Conservation (phyloP, 2,888 invertebrate genomes). For the Mycalesis mineus region DNA sequence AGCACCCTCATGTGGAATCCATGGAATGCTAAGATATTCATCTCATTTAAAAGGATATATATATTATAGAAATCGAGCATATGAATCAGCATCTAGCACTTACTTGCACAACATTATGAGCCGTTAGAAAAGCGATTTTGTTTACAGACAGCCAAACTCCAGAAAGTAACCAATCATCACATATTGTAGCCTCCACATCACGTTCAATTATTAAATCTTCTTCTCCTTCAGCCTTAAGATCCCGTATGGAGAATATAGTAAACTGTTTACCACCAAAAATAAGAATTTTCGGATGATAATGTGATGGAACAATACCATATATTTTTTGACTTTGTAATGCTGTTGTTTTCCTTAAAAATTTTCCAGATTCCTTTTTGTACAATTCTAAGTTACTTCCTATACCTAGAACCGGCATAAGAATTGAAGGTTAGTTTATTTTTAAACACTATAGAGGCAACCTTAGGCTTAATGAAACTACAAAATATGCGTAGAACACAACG, state of each 20-base stretch:
- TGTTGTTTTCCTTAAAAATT: slow-evolving; percentile 38
- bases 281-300: slow-evolving; percentile 49
- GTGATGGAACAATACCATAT: slow-evolving; percentile 70
- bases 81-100: slow-evolving; percentile 8
- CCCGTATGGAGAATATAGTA: slow-evolving; percentile 38
- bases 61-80: no score
- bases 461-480: no score
- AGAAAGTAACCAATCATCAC: slow-evolving; percentile 83
- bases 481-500: no score
- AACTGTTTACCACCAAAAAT: slow-evolving; percentile 79
- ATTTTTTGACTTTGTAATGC: slow-evolving; percentile 75
- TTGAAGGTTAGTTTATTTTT: no score
- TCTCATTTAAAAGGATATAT: no score
- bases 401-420: slow-evolving; percentile 53
- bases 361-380: slow-evolving; percentile 40
- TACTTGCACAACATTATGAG: slow-evolving; percentile 81
- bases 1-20: no score
- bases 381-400: slow-evolving; percentile 69
- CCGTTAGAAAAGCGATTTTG: slow-evolving; percentile 78
- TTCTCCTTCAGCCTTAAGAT: slow-evolving; percentile 12
- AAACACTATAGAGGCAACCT: no score
- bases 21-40: no score
- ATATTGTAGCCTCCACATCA: slow-evolving; percentile 42
- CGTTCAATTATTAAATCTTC: slow-evolving; percentile 31
- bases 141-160: slow-evolving; percentile 68